Conservation (phyloP, 2,113 vertebrate species). For the Crocuta crocuta region DNA sequence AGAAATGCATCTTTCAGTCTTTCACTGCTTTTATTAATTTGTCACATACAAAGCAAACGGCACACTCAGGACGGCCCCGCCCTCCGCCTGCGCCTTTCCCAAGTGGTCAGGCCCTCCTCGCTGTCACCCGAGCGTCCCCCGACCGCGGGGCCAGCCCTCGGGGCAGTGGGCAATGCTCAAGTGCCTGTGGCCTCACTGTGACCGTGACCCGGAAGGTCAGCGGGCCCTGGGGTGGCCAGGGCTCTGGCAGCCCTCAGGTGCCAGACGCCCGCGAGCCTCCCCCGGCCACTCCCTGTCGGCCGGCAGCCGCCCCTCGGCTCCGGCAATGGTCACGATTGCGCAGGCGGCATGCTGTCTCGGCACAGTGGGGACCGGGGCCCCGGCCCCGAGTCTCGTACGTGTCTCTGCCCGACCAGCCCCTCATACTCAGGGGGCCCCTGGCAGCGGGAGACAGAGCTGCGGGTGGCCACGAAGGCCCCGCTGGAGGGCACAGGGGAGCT, state of each 20-base stretch:
- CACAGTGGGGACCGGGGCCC: rapidly evolving
- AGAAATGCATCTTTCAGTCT: not conserved
- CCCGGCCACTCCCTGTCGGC: not conserved
- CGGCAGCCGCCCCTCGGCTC: not conserved
- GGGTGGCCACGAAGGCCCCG: not conserved
- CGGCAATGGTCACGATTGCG: rapidly evolving
- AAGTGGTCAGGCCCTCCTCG: rapidly evolving
- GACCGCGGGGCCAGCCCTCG: not conserved
- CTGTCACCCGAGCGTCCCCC: rapidly evolving
- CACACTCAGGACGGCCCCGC: not conserved
- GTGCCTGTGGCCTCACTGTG: not conserved
- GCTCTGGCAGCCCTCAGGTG: not conserved
- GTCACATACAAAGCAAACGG: not conserved
- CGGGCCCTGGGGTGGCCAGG: not conserved
- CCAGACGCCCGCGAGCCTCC: not conserved
- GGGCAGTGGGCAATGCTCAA: rapidly evolving
- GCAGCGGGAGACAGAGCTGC: not conserved
- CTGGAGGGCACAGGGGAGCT: not conserved
- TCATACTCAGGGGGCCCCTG: not conserved
- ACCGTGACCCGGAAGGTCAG: not conserved
- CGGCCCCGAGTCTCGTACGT: not conserved
- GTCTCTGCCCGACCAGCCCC: not conserved
- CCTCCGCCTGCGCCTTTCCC: not conserved
- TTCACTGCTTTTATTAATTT: not conserved
- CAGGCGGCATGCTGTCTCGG: not conserved